These are phyloP conservation scores for Colius striatus DNA, from an alignment of 2,113 vertebrate species.

Conservation along the genomic window DNA sequence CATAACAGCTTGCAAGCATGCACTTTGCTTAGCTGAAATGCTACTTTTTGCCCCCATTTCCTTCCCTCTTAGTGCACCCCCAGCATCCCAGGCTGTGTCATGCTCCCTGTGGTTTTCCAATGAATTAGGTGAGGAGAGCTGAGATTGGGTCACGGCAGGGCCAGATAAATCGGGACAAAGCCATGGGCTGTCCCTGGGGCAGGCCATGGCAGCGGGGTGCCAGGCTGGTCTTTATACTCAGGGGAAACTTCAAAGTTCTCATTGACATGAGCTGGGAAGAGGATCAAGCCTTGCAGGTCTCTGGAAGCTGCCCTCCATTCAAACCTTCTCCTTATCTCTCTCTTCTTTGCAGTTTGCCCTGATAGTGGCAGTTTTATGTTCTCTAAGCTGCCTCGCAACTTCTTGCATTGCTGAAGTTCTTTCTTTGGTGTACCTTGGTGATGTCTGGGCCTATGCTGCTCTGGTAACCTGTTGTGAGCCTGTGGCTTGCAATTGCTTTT, in stretches of 20 bases:
- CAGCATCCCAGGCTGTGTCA: neutral
- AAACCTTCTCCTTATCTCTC: slow-evolving; percentile 19
- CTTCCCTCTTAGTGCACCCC: neutral
- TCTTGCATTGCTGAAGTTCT: neutral
- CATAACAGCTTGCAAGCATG: neutral
- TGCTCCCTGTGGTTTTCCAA: neutral
- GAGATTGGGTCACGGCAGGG: neutral
- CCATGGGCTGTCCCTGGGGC: neutral
- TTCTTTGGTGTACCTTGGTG: neutral
- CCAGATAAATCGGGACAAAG: slow-evolving; percentile 4
- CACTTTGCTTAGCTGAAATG: neutral
- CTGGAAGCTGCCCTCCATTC: slow-evolving; percentile 19
- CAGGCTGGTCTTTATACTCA: neutral
- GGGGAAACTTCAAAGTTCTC: neutral
- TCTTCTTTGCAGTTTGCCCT: neutral
- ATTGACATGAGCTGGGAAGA: neutral
- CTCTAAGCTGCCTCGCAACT: neutral
- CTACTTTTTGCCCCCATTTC: neutral
- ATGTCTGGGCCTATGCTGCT: neutral
- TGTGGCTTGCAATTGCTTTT: neutral
- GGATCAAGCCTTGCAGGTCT: slow-evolving; percentile 1
- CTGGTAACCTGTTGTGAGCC: neutral
- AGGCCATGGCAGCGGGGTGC: neutral
- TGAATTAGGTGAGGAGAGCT: neutral
- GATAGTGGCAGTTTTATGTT: neutral